A percentile compares a stretch with the other conserved stretches of the same genome.
Evolutionary conservation across 1,140 invertebrate species (phyloP).

Genomic region (Paramacrobiotus metropolitanus): DNA sequence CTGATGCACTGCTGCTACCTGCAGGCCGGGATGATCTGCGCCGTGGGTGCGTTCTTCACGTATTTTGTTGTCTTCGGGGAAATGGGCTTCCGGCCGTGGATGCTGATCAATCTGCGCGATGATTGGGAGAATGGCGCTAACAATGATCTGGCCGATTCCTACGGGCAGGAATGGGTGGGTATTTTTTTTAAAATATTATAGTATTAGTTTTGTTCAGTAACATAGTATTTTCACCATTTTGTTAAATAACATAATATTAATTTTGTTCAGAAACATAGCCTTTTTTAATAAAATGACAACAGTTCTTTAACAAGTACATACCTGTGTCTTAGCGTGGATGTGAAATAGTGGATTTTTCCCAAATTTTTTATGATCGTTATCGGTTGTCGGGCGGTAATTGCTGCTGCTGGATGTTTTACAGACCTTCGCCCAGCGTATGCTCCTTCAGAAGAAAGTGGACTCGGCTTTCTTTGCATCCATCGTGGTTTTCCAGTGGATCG

Average conservation of each 20-base stretch:
- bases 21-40: conserved; percentile 98
- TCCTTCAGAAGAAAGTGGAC: conserved; percentile 86
- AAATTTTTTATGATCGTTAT: no score
- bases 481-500: conserved; percentile 93
- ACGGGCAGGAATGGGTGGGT: conserved; percentile 92
- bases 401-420: no score
- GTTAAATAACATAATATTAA: neutral
- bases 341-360: no score
- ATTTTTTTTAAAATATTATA: neutral
- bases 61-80: conserved; percentile 98
- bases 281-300: conserved; percentile 5
- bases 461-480: conserved; percentile 95
- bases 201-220: neutral
- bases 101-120: conserved; percentile 68
- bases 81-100: conserved; percentile 69
- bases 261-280: neutral
- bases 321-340: conserved; percentile 2
- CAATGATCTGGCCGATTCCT: conserved; percentile 85
- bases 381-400: no score
- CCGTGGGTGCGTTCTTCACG: conserved; percentile 92
- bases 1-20: conserved; percentile 37
- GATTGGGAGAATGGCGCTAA: conserved; percentile 86
- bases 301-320: neutral
- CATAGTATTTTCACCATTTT: neutral
- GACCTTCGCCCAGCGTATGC: conserved; percentile 84